phyloP scores from a whole-genome alignment of 2,113 vertebrate genomes.

The Megalops atlanticus region DNA sequence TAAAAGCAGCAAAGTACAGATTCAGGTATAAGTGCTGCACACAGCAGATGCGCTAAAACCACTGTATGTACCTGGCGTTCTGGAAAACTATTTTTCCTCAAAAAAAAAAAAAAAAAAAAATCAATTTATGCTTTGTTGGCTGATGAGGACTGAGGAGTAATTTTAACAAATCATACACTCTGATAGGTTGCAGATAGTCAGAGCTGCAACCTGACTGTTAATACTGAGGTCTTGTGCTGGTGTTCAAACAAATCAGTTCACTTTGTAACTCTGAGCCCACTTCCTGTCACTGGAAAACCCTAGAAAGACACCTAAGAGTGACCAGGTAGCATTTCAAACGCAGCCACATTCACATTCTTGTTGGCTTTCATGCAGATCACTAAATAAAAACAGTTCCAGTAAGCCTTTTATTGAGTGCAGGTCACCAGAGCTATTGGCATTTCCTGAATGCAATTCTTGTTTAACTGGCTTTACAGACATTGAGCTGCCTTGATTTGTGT shows the following conservation, averaged over 20 bases:
- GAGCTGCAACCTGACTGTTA: neutral
- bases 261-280: neutral
- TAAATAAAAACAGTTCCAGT: neutral
- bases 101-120: too few relatives aligned
- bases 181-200: too few relatives aligned
- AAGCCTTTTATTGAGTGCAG: neutral
- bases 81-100: too few relatives aligned
- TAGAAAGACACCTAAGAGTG: neutral
- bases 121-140: neutral
- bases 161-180: too few relatives aligned
- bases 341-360: neutral
- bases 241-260: neutral
- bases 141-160: too few relatives aligned
- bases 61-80: too few relatives aligned
- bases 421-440: neutral
- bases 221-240: neutral
- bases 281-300: neutral
- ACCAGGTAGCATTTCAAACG: neutral
- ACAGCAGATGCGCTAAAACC: too few relatives aligned
- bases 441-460: too few relatives aligned
- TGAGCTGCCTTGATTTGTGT: neutral
- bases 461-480: neutral
- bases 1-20: neutral
- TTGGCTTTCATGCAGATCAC: neutral
- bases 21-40: too few relatives aligned